Base-by-base conservation (phyloP, 2,888 invertebrate species). In the Athalia circularis region DNA sequence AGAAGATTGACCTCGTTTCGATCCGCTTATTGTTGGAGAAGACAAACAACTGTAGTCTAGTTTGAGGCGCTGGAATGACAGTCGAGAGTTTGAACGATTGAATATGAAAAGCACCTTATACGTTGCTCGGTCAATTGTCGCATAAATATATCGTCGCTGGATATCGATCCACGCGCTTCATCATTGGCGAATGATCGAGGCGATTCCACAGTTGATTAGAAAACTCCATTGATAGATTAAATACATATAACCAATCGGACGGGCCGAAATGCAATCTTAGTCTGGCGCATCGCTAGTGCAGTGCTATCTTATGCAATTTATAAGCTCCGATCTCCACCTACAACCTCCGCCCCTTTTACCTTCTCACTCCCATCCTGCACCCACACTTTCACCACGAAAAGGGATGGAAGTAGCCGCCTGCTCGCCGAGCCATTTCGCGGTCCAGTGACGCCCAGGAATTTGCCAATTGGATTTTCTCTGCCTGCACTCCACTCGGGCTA, bases 401-500 rank as follows among this genome's bases (percentile, higher is more conserved):
- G 84, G 82, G 85, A 86, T 85, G 84, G 86, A 85, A 87, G 86
- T 85, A 84, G 85, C 85, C 84, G 86, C 80, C 85, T 85, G 81
- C 84, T 86, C 85, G 86, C 87, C 87, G 85, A 86, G 87, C 88
- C 88, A 89, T 88, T 89, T 89, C 88, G 88, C 88, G 89, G 88
- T 88, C 88, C 88, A 87, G 86, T 88, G 89, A 89, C 87, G 88
- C 86, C 84, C 84, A 87, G 89, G 88, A 89, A 89, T 89, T 88
- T 86, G 85, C 87, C 88, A 89, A 89, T 89, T 89, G 89, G 89
- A 89, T 89, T 89, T 89, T 88, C 89, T 86, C 87, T 84, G 86
- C 84, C 85, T 85, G 85, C 87, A 82, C 84, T 85, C 84, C 83
- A 84, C 85, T 84, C 84, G 82, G 82, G 84, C 83, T 81, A 80